Base-by-base conservation (phyloP, 2,888 invertebrate species). In the Apoda limacodes region DNA sequence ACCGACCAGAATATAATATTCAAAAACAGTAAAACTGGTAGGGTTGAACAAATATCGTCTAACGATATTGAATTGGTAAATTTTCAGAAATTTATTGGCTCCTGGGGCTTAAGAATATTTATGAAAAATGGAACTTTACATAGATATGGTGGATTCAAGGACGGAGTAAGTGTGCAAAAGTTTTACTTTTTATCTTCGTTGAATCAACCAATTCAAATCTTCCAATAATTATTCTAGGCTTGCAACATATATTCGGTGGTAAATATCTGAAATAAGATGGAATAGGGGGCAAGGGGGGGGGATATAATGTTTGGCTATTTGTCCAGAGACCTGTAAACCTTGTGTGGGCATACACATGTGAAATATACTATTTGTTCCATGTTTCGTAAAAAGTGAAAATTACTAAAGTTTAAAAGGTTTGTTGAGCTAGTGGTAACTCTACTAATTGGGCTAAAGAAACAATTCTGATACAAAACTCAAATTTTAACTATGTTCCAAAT, bases 1-100 rank as follows among this genome's bases (percentile, higher is more conserved):
- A 93, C 95, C 1, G 95, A 95, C 43, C 90, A 92, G 55, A 88
- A 87, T 49, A 89, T 98, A 19, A 85, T 92, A 26, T 99, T 97
- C 63, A 98, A 98, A 66, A 98, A 97, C 67, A 90, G 86, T 43
- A 96, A 95, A 74, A 98, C 98, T 1, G 98, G 98, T 2, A 97
- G 96, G 72, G 93, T 97, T 1, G 97, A 97, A 58, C 93, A 95
- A 59, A 88, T 98, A 42, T 82, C 86, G 19, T 84, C 89, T 0
- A 78, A 84, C 26, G 98, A 98, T 46, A 90, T 99, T 52, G 95
- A 97, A 30, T 74, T 90, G 33, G 92, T 95, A 0, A 92, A 93
- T 62, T 98, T 96, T 83, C 92, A 97, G 61, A 90, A 93, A 54
- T 88, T 99, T 48, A 92, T 95, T 19, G 91, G 94, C 11, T 89